These are phyloP conservation scores for Furcifer pardalis DNA, from an alignment of 2,797 vertebrate genomes.

Conservation along the genomic window DNA sequence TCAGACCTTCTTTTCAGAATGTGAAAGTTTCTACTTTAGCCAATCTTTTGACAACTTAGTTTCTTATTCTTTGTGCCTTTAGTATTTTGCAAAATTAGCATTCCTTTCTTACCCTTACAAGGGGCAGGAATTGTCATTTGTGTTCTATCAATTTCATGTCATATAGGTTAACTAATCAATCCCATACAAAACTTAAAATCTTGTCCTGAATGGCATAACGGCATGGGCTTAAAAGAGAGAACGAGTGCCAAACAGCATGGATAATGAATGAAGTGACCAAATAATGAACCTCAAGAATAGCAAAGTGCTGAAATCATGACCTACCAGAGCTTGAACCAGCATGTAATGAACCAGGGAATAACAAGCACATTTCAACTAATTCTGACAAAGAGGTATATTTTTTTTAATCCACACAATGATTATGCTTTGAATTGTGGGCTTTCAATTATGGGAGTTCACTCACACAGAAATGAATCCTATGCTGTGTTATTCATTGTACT, in stretches of 20 bases:
- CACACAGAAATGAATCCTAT: too few relatives aligned
- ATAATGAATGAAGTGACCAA: constrained; percentile 41
- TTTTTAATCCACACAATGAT: neutral
- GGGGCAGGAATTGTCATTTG: neutral
- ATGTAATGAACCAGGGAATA: constrained; percentile 31
- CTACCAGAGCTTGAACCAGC: constrained; percentile 10
- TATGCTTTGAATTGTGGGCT: neutral
- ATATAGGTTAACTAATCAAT: constrained; percentile 23
- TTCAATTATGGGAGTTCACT: neutral
- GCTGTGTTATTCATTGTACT: too few relatives aligned
- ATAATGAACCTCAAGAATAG: constrained; percentile 35
- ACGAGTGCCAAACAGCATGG: constrained; percentile 14
- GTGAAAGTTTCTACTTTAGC: neutral
- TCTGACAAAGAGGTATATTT: constrained; percentile 5
- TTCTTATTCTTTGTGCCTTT: neutral
- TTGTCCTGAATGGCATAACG: constrained; percentile 11
- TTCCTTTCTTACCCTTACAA: neutral
- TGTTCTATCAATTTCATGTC: neutral
- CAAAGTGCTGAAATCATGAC: constrained; percentile 26
- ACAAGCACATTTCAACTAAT: constrained; percentile 17
- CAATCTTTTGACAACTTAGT: neutral
- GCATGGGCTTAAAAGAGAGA: constrained; percentile 1
- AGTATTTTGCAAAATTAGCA: neutral
- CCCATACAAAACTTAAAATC: constrained; percentile 19
- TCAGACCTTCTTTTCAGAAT: neutral